phyloP scores from a whole-genome alignment of 2,888 invertebrate genomes.

The Pterostichus madidus region DNA sequence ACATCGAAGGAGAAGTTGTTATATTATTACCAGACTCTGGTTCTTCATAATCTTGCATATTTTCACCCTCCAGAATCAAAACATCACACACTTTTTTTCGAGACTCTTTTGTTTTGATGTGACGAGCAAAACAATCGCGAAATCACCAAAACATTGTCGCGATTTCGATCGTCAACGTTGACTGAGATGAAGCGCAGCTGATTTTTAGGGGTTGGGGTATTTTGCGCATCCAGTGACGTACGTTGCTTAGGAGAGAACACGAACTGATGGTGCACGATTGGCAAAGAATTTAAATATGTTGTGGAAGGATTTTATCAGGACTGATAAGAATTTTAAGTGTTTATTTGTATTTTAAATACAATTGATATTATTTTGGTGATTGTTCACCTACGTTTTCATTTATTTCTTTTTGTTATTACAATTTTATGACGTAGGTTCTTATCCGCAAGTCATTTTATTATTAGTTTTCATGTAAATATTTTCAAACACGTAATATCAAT shows the following conservation, averaged over 20 bases:
- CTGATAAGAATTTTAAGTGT: conserved; percentile 12
- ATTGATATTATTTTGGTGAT: conserved; percentile 5
- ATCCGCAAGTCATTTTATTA: no score
- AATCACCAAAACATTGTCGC: conserved; percentile 3
- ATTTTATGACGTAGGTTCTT: neutral
- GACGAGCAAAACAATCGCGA: neutral
- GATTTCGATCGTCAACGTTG: neutral
- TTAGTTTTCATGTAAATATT: no score
- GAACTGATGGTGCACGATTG: neutral
- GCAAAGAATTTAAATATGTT: no score
- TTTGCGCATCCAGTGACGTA: conserved; percentile 56
- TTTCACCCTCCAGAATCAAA: conserved; percentile 17
- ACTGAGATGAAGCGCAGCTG: conserved; percentile 41
- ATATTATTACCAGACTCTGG: conserved; percentile 68
- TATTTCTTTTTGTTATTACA: neutral
- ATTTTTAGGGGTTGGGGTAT: conserved; percentile 14
- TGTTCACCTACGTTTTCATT: neutral
- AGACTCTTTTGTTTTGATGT: no score
- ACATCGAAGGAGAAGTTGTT: conserved; percentile 71
- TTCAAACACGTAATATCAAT: no score
- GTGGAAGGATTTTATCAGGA: conserved; percentile 3
- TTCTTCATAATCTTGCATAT: conserved; percentile 71
- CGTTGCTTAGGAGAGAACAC: neutral
- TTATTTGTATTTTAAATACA: conserved; percentile 16
- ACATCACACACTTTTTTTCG: conserved; percentile 39